Conservation (phyloP, 1,140 invertebrate species). For the Euwallacea similis region DNA sequence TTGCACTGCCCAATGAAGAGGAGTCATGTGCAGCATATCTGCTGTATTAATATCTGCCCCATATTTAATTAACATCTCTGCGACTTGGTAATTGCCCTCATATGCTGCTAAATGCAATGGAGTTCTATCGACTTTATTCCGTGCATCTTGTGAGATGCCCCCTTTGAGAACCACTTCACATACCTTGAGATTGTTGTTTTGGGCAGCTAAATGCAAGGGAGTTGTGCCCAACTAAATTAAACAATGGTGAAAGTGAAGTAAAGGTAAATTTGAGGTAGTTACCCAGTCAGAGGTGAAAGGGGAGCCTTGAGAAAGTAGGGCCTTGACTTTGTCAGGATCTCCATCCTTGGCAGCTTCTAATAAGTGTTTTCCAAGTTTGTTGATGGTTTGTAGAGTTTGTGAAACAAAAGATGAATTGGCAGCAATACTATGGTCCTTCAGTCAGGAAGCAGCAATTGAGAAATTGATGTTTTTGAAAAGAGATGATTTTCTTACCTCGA, state of each 20-base stretch:
- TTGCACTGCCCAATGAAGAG: constrained; percentile 93
- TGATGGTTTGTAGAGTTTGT: constrained; percentile 26
- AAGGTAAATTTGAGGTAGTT: constrained; percentile 35
- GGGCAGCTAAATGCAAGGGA: constrained; percentile 83
- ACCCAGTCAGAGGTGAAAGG: constrained; percentile 94
- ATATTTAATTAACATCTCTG: constrained; percentile 74
- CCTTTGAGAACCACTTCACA: constrained; percentile 81
- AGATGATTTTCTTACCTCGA: constrained; percentile 1
- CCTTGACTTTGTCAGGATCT: constrained; percentile 73
- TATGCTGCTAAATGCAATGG: constrained; percentile 85
- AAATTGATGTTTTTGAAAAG: constrained; percentile 12
- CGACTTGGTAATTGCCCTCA: constrained; percentile 80
- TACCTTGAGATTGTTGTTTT: constrained; percentile 78
- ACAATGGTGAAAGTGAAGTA: neutral
- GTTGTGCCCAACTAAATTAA: constrained; percentile 77
- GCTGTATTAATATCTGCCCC: constrained; percentile 76
- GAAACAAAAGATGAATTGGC: neutral
- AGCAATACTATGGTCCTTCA: neutral
- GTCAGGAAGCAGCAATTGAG: neutral
- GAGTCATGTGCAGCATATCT: constrained; percentile 93
- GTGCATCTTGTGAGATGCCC: constrained; percentile 83
- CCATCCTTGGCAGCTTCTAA: constrained; percentile 77
- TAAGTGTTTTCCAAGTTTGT: constrained; percentile 80
- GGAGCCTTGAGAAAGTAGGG: constrained; percentile 76
- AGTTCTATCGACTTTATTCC: constrained; percentile 91